A percentile compares a stretch with the other conserved stretches of the same genome.
Evolutionary conservation across 1,140 invertebrate genomes (phyloP).

Genomic region (Halictus rubicundus): DNA sequence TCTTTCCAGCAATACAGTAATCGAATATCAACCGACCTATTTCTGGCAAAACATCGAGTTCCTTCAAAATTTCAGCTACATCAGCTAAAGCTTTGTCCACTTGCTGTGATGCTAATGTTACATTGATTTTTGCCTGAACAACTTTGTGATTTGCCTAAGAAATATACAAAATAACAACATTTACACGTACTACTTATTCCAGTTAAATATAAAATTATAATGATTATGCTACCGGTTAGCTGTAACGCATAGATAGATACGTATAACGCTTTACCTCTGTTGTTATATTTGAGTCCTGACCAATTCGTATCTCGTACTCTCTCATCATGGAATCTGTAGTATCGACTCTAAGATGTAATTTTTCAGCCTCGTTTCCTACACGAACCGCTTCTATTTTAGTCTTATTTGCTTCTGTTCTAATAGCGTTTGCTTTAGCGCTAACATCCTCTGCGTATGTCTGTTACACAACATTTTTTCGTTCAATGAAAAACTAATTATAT

Average conservation of each 20-base stretch:
- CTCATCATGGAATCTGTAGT: constrained; percentile 86
- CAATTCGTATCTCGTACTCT: constrained; percentile 87
- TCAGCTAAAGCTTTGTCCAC: constrained; percentile 90
- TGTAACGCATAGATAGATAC: too few relatives aligned
- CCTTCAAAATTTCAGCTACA: constrained; percentile 89
- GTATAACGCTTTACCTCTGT: constrained; percentile 84
- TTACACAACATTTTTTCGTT: constrained; percentile 24
- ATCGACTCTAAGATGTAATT: constrained; percentile 86
- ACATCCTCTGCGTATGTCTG: constrained; percentile 78
- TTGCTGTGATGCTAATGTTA: constrained; percentile 88
- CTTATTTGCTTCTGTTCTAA: constrained; percentile 87
- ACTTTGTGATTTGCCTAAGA: constrained; percentile 87
- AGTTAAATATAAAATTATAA: background rate
- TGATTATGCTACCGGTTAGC: too few relatives aligned
- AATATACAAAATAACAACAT: background rate
- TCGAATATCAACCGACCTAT: constrained; percentile 81
- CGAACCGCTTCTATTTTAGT: constrained; percentile 88
- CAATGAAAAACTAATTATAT: background rate
- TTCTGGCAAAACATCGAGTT: constrained; percentile 89
- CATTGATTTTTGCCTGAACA: constrained; percentile 91
- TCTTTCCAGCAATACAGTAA: background rate
- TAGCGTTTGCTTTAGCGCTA: constrained; percentile 85
- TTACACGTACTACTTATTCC: background rate
- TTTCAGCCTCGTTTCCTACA: constrained; percentile 89
- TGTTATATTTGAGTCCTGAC: constrained; percentile 87